Conservation (phyloP, 2,888 invertebrate species). For the Eurytoma adleriae region DNA sequence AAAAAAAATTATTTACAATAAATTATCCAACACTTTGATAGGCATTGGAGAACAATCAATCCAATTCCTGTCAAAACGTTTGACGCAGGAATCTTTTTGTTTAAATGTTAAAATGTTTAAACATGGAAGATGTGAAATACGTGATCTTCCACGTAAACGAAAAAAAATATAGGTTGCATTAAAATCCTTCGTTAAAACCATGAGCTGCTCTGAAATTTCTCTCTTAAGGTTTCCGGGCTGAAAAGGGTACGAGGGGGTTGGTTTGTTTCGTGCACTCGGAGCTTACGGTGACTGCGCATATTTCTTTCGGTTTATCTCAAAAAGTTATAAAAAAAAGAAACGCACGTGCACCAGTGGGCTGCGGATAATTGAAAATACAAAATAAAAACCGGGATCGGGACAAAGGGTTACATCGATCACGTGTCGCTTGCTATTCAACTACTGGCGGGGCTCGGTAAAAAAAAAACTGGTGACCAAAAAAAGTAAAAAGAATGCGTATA, state of each 20-base stretch:
- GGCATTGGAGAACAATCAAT: neutral
- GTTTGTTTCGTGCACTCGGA: slow-evolving; percentile 45
- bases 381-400: slow-evolving; percentile 44
- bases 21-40: neutral
- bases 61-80: slow-evolving; percentile 26
- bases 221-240: slow-evolving; percentile 57
- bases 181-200: slow-evolving; percentile 24
- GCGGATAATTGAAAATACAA: slow-evolving; percentile 49
- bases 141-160: neutral
- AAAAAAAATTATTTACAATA: slow-evolving; percentile 24
- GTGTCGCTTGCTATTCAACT: slow-evolving; percentile 43
- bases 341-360: slow-evolving; percentile 54
- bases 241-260: neutral
- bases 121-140: neutral
- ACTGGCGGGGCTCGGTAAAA: slow-evolving; percentile 54
- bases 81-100: slow-evolving; percentile 1
- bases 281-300: slow-evolving; percentile 36
- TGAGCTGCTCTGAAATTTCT: slow-evolving; percentile 69
- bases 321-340: slow-evolving; percentile 38
- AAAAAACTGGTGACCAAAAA: slow-evolving; percentile 11
- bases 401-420: slow-evolving; percentile 49
- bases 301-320: neutral
- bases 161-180: slow-evolving; percentile 10
- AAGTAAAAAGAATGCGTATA: slow-evolving; percentile 8
- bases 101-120: too few species aligned